Percentiles rank a stretch among this genome's conserved stretches.
phyloP scores from a whole-genome alignment of 2,113 vertebrate genomes.

The Cephalopholis sonnerati region DNA sequence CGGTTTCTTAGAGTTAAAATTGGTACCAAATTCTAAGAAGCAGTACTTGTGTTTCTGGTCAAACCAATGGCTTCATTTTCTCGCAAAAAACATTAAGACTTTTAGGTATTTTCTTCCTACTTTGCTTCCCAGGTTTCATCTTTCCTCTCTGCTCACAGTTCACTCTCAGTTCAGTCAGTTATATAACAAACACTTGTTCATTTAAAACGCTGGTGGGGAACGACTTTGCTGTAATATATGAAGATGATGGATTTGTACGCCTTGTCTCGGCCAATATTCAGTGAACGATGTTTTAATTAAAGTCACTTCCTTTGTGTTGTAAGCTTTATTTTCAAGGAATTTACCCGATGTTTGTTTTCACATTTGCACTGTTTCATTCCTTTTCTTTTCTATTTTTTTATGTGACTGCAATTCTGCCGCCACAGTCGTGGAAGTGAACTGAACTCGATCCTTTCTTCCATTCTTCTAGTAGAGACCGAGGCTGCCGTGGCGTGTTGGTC shows the following conservation, averaged over 20 bases:
- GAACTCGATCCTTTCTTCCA: neutral
- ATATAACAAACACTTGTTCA: conserved; percentile 8
- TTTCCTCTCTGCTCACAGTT: neutral
- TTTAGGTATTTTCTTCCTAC: neutral
- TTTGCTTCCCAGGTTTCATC: conserved; percentile 2
- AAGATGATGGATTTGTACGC: conserved; percentile 7
- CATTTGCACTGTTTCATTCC: conserved; percentile 14
- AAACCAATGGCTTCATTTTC: neutral
- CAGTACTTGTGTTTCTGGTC: conserved; percentile 6
- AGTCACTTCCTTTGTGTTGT: conserved; percentile 52
- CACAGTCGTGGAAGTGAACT: neutral
- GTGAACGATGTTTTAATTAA: conserved; percentile 56
- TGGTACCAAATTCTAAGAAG: neutral
- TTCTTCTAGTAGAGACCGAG: conserved; percentile 19
- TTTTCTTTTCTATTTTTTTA: neutral
- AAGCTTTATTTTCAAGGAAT: conserved; percentile 41
- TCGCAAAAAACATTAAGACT: neutral
- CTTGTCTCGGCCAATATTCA: conserved; percentile 25
- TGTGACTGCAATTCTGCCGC: neutral
- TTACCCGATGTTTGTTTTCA: neutral
- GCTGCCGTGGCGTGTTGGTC: conserved; percentile 28
- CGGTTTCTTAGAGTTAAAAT: neutral
- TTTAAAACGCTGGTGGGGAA: neutral
- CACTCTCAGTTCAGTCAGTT: neutral
- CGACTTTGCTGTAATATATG: conserved; percentile 6